These are phyloP conservation scores for Eubasilissa regina DNA, from an alignment of 1,140 invertebrate genomes.

Conservation along the genomic window DNA sequence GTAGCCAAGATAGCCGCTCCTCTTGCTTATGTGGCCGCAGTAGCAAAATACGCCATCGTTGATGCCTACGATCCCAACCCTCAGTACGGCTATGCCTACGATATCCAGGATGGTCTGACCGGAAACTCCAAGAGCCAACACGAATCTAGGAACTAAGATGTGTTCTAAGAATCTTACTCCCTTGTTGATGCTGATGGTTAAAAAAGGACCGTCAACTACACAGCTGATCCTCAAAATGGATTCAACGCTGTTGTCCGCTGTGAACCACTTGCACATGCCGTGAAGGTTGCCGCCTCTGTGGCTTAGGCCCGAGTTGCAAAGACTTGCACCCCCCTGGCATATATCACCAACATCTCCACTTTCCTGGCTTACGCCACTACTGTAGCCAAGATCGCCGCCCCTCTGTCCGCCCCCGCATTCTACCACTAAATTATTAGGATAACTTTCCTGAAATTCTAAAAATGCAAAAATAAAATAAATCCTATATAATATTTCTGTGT, in stretches of 20 bases:
- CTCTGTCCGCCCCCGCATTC: conserved; percentile 61
- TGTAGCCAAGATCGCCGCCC: conserved; percentile 63
- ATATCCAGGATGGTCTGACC: too few relatives aligned
- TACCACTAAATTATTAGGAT: conserved; percentile 51
- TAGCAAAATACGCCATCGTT: conserved; percentile 64
- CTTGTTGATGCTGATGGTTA: conserved; percentile 55
- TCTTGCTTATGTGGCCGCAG: conserved; percentile 60
- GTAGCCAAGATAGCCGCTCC: conserved; percentile 48
- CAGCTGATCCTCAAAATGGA: conserved; percentile 66
- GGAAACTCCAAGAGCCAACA: conserved; percentile 65
- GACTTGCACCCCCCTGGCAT: conserved; percentile 46
- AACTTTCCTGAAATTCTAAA: too few relatives aligned
- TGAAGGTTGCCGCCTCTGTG: conserved; percentile 38
- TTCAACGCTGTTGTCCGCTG: conserved; percentile 68
- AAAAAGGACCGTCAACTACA: conserved; percentile 66
- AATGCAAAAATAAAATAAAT: too few relatives aligned
- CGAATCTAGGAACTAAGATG: conserved; percentile 62
- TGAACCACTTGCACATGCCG: conserved; percentile 57
- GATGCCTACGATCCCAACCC: conserved; percentile 73
- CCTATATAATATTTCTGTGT: too few relatives aligned
- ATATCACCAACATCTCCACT: conserved; percentile 64
- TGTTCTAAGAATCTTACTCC: conserved; percentile 61
- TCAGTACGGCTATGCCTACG: conserved; percentile 44
- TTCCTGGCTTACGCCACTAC: conserved; percentile 61
- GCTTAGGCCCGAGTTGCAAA: conserved; percentile 53